phyloP scores from a whole-genome alignment of 2,797 vertebrate species.

The Psittacula echo region DNA sequence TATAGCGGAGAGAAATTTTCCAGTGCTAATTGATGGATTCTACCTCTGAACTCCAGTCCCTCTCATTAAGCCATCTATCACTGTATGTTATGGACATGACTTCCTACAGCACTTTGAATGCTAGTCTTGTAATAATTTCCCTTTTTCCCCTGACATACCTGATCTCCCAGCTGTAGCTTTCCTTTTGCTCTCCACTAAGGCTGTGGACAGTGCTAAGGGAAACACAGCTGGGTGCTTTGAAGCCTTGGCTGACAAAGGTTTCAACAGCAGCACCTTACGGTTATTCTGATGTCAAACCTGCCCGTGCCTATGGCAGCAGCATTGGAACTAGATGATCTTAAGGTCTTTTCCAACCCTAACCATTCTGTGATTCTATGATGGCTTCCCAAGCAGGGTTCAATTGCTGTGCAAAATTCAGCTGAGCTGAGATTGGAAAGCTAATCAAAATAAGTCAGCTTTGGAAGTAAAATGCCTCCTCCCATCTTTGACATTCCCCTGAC shows the following conservation, averaged over 20 bases:
- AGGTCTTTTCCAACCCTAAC: not conserved
- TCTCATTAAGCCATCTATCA: conserved; percentile 24
- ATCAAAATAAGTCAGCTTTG: not conserved
- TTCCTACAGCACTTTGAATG: conserved; percentile 55
- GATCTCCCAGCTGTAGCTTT: not conserved
- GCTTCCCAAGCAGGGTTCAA: not conserved
- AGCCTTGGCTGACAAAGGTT: not conserved
- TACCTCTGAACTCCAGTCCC: not conserved
- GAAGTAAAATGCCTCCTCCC: not conserved
- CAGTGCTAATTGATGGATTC: conserved; percentile 23
- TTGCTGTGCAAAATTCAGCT: not conserved
- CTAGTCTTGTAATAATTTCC: conserved; percentile 46
- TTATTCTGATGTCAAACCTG: not conserved
- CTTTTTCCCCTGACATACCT: not conserved
- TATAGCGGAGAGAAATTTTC: not conserved
- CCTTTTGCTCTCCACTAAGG: not conserved
- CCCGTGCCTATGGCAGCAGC: not conserved
- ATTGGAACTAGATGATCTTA: not conserved
- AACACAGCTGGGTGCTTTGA: not conserved
- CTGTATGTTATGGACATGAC: not conserved
- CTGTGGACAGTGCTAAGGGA: not conserved
- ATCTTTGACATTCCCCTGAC: not conserved
- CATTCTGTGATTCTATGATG: not conserved
- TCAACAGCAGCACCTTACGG: not conserved
- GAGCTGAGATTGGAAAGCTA: not conserved